phyloP scores from a whole-genome alignment of 2,113 vertebrate genomes.

The Polypterus senegalus region DNA sequence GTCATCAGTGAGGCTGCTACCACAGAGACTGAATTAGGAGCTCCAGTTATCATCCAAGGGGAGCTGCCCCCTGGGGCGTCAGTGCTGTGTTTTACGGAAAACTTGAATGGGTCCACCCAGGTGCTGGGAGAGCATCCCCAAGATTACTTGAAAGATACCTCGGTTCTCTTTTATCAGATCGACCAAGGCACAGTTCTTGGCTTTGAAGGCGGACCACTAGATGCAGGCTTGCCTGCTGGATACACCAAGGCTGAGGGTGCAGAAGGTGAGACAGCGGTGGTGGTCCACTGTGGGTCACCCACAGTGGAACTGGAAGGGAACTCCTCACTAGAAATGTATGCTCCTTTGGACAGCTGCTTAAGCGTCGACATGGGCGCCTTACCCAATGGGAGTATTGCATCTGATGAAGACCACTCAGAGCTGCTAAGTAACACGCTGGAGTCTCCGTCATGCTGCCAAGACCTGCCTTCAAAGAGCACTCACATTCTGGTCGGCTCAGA shows the following conservation, averaged over 20 bases:
- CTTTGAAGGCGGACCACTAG: constrained; percentile 30
- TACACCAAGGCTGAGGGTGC: constrained; percentile 13
- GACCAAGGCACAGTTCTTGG: constrained; percentile 44
- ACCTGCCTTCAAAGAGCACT: constrained; percentile 24
- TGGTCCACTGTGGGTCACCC: constrained; percentile 19
- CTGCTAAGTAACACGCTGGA: constrained; percentile 15
- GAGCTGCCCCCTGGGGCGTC: constrained; percentile 67
- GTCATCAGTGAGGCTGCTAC: constrained; percentile 34
- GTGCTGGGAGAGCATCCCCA: constrained; percentile 34
- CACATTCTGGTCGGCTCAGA: constrained; percentile 14
- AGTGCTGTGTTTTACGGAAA: constrained; percentile 70
- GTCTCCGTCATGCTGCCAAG: constrained; percentile 7
- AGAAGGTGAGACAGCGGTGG: constrained; percentile 12
- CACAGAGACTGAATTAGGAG: constrained; percentile 13
- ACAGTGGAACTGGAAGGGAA: constrained; percentile 22
- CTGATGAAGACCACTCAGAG: constrained; percentile 10
- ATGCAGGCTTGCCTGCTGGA: constrained; percentile 22
- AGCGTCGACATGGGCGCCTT: constrained; percentile 1
- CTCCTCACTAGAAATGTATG: constrained; percentile 9
- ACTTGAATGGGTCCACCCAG: constrained; percentile 32
- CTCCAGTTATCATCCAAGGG: constrained; percentile 66
- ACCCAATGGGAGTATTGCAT: constrained; percentile 19
- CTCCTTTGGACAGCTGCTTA: background rate
- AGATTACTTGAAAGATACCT: constrained; percentile 54
- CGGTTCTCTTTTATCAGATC: constrained; percentile 72